Percentiles rank a stretch among this genome's conserved stretches.
These are phyloP conservation scores for Phyllostomus discolor DNA, from an alignment of 2,113 vertebrate genomes.

Conservation along the genomic window DNA sequence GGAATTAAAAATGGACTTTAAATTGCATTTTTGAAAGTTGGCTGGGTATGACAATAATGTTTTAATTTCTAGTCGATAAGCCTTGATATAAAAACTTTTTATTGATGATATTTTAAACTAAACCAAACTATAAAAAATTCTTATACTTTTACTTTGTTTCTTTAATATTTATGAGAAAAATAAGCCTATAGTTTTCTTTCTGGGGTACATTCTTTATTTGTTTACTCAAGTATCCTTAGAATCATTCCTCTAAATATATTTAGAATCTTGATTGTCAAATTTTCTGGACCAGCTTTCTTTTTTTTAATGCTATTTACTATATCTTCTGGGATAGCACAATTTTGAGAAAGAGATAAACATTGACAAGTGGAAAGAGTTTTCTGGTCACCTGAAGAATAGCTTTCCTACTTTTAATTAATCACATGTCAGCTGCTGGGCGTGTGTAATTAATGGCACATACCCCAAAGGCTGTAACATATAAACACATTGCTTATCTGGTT, in stretches of 20 bases:
- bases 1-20: background rate
- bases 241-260: background rate
- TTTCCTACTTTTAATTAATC: constrained; percentile 72
- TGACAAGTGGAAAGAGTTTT: constrained; percentile 58
- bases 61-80: background rate
- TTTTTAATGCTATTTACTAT: background rate
- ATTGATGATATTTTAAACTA: background rate
- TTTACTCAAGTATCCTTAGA: background rate
- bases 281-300: background rate
- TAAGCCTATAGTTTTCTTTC: background rate
- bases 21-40: background rate
- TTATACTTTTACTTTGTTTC: background rate
- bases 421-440: constrained; percentile 47
- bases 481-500: constrained; percentile 60
- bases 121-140: background rate
- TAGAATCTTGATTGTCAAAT: background rate
- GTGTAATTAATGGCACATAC: constrained; percentile 63
- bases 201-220: background rate
- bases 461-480: constrained; percentile 38
- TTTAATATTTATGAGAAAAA: background rate
- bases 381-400: constrained; percentile 60
- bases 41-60: background rate
- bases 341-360: constrained; percentile 53
- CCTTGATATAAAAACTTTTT: background rate
- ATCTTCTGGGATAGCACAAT: background rate